Base-by-base conservation (phyloP, 1,140 invertebrate genomes). In the Drosophila busckii region DNA sequence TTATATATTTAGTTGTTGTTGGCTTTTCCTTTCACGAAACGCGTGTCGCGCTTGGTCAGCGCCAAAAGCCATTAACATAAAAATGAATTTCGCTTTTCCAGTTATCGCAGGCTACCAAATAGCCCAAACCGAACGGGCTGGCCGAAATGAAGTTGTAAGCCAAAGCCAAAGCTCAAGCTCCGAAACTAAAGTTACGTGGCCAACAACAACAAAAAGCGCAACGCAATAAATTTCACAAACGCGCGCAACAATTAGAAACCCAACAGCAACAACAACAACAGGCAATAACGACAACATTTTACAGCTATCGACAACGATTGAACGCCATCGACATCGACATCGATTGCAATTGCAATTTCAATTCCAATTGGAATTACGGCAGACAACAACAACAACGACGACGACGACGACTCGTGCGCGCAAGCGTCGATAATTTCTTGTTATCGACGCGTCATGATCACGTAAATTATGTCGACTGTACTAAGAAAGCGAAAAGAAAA, bases 181-280 rank as follows among this genome's bases (percentile, higher is more conserved):
- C 25, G 15, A 19, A 32, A 15, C 53, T 25, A 17, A 17, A 16
- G 5, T 45, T 45, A 45, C 42, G 42, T 45, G 13, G 15, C 42
- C 42, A 3, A 45, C 19, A 10, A 35, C n/a, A 5, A 28, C 28
- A 13, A 40, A 34, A 46, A 37, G 59, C 75, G 76, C 82, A 80
- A 82, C 75, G 75, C 75, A 82, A 80, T 83, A 82, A 80, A 80
- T 80, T 82, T 83, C 53, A 56, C 75, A 83, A 82, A 82, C 76
- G 75, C 75, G 75, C 69, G 65, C 75, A 80, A 80, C 75, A 80
- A 80, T 80, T 80, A 80, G 75, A 80, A 78, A 71, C 73, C 58
- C 50, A 68, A 68, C 71, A 67, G 44, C 40, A 46, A 26, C 19
- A 29, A 48, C 34, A 42, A 42, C 12, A 31, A 40, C 4, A 25